These are phyloP conservation scores for Philonicus albiceps DNA, from an alignment of 2,888 invertebrate species.

Conservation along the genomic window DNA sequence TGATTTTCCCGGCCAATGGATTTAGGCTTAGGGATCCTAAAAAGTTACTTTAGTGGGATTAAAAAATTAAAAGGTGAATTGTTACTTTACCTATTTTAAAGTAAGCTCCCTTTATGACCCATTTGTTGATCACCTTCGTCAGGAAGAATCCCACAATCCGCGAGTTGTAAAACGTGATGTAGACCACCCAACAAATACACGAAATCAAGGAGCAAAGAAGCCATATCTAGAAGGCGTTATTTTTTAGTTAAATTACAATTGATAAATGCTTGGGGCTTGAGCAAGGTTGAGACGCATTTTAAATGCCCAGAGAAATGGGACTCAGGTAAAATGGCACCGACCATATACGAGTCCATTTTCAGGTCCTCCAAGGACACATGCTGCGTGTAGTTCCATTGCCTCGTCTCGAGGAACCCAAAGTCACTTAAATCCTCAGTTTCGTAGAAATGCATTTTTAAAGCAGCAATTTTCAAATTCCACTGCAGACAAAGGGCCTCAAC, in stretches of 20 bases:
- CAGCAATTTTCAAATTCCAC: neutral
- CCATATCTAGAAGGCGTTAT: conserved; percentile 65
- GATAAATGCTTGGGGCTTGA: neutral
- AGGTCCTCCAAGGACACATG: conserved; percentile 69
- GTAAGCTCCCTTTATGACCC: conserved; percentile 85
- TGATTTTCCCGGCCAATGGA: conserved; percentile 96
- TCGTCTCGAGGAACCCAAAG: conserved; percentile 50
- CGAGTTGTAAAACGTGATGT: conserved; percentile 94
- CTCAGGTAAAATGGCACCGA: conserved; percentile 47
- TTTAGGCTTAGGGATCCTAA: conserved; percentile 92
- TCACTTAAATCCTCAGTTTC: conserved; percentile 31
- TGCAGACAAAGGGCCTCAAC: neutral
- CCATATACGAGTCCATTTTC: conserved; percentile 74
- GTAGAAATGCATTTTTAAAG: conserved; percentile 27
- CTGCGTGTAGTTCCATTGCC: conserved; percentile 68
- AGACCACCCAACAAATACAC: conserved; percentile 90
- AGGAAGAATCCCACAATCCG: conserved; percentile 89
- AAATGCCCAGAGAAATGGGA: neutral
- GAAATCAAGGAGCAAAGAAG: conserved; percentile 82
- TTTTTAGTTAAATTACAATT: neutral
- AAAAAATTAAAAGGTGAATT: neutral
- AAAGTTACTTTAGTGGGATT: neutral
- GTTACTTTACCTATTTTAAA: conserved; percentile 81
- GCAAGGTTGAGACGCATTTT: neutral
- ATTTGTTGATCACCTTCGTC: conserved; percentile 86